Percentiles rank a stretch among this genome's conserved stretches.
Evolutionary conservation across 2,113 vertebrate genomes (phyloP).

Genomic region (Bagarius yarrelli): DNA sequence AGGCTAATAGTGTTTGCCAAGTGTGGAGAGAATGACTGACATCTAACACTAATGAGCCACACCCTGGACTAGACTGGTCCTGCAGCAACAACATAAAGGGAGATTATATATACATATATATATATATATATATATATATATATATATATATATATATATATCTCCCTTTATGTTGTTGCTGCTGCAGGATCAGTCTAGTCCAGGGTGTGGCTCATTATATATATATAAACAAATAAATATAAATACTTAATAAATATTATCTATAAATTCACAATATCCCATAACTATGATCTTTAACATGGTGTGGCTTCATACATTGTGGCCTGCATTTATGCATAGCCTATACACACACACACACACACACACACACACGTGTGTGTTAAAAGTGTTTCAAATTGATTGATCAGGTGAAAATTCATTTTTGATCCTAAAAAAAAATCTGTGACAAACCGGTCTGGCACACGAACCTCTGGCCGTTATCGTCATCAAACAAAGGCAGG

Average conservation of each 20-base stretch:
- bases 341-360: too few species aligned
- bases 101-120: neutral
- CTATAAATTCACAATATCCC: neutral
- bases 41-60: slow-evolving; percentile 61
- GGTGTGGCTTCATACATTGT: too few species aligned
- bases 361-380: too few species aligned
- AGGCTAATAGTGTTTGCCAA: slow-evolving; percentile 59
- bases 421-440: slow-evolving; percentile 22
- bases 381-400: neutral
- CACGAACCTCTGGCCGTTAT: slow-evolving; percentile 43
- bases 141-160: neutral
- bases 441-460: slow-evolving; percentile 40
- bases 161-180: too few species aligned
- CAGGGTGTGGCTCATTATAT: too few species aligned
- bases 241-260: neutral
- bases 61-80: slow-evolving; percentile 53
- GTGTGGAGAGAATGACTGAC: slow-evolving; percentile 63
- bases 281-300: neutral
- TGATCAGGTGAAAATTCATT: neutral
- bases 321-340: too few species aligned
- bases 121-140: neutral
- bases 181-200: too few species aligned
- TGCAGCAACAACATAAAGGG: slow-evolving; percentile 30
- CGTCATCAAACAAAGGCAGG: slow-evolving; percentile 36
- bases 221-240: neutral